phyloP scores from a whole-genome alignment of 2,888 invertebrate species.

The Nipponacmea schrenckii region DNA sequence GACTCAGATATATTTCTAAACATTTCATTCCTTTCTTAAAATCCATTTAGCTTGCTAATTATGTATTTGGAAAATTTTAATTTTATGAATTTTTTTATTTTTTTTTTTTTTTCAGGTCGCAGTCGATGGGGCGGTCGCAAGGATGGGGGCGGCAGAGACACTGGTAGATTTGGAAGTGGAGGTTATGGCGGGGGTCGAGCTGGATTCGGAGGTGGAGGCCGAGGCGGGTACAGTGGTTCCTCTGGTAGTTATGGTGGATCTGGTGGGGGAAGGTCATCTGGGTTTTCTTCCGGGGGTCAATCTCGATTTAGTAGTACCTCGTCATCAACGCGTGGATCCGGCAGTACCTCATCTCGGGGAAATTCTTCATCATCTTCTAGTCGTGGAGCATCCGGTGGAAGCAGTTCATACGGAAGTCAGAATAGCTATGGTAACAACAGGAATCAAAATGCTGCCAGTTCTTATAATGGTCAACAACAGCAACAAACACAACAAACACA shows the following conservation, averaged over 20 bases:
- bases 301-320: neutral
- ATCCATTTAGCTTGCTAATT: too few relatives aligned
- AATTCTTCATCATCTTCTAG: conserved; percentile 5
- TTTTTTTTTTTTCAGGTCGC: conserved; percentile 34
- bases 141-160: conserved; percentile 26
- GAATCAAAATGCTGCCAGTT: neutral
- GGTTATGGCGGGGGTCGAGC: conserved; percentile 12
- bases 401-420: conserved; percentile 12
- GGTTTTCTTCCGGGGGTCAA: neutral
- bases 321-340: neutral
- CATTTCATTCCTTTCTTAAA: too few relatives aligned
- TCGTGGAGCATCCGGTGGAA: conserved; percentile 10
- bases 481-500: neutral
- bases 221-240: conserved; percentile 11
- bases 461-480: neutral
- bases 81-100: too few relatives aligned
- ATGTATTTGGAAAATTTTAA: too few relatives aligned
- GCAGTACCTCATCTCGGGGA: neutral
- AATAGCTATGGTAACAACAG: conserved; percentile 10
- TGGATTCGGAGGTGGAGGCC: conserved; percentile 16
- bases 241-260: conserved; percentile 21
- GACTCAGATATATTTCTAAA: too few relatives aligned
- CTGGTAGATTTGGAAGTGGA: conserved; percentile 25
- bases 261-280: conserved; percentile 1
- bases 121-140: conserved; percentile 30